These are phyloP conservation scores for Pyrocoelia pectoralis DNA, from an alignment of 2,888 invertebrate species.

Conservation along the genomic window DNA sequence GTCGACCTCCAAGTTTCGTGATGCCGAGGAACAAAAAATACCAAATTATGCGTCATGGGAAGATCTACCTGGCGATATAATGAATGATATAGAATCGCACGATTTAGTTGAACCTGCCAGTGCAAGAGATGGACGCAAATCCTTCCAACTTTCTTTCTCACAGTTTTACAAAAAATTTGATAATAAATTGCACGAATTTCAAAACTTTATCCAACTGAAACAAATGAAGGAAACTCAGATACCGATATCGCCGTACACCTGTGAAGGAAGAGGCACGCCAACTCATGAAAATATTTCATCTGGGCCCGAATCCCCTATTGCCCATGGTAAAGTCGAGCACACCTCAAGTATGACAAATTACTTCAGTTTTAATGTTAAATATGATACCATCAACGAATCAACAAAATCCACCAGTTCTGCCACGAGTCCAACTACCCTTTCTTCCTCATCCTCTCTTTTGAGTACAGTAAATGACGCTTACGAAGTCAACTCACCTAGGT, in stretches of 20 bases:
- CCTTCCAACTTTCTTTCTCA: neutral
- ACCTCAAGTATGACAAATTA: neutral
- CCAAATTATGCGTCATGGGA: constrained; percentile 56
- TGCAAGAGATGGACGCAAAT: neutral
- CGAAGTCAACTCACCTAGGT: constrained; percentile 14
- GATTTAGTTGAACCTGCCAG: neutral
- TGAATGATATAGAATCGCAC: neutral
- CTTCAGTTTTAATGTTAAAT: neutral
- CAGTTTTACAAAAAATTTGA: neutral
- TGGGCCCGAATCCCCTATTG: too few relatives aligned
- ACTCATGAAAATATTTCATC: too few relatives aligned
- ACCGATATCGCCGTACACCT: too few relatives aligned
- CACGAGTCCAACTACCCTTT: neutral
- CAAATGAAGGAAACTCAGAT: neutral
- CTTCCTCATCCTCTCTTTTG: neutral
- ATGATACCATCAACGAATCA: neutral
- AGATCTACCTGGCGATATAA: constrained; percentile 14
- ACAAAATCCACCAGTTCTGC: neutral
- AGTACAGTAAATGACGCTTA: constrained; percentile 25
- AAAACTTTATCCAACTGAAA: neutral
- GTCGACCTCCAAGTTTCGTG: constrained; percentile 39
- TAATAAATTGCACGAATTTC: neutral
- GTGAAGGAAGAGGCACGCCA: too few relatives aligned
- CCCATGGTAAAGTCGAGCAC: too few relatives aligned
- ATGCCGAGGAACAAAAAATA: constrained; percentile 54